These are phyloP conservation scores for Hydriomena furcata DNA, from an alignment of 2,888 invertebrate genomes.

Conservation along the genomic window DNA sequence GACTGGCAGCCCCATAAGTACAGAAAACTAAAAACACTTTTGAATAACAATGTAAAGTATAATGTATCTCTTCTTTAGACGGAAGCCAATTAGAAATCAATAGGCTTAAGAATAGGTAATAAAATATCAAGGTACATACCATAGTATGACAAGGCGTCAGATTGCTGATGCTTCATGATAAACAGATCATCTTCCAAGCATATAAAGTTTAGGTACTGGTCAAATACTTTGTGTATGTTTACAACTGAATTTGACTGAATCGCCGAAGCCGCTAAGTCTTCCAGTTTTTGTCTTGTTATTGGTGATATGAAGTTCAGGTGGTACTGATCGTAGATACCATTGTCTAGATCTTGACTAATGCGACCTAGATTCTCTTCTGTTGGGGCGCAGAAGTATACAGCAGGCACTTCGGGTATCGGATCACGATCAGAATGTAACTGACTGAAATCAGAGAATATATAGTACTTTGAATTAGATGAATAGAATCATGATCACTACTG, in stretches of 20 bases:
- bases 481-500: too few species aligned
- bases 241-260: conserved; percentile 95
- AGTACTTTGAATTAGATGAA: too few species aligned
- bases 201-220: conserved; percentile 99
- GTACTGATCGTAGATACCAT: conserved; percentile 96
- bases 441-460: conserved; percentile 73
- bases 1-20: too few species aligned
- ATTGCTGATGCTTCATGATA: conserved; percentile 95
- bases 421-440: conserved; percentile 94
- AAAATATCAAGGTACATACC: conserved; percentile 85
- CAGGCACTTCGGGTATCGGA: conserved; percentile 99
- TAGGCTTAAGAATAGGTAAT: too few species aligned
- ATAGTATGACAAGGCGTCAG: conserved; percentile 96
- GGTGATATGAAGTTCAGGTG: conserved; percentile 98
- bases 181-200: conserved; percentile 99
- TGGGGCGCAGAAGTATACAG: conserved; percentile 98
- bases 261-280: conserved; percentile 96
- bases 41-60: too few species aligned
- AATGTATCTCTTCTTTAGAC: too few species aligned
- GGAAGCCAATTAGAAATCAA: too few species aligned
- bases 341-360: conserved; percentile 95
- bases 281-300: conserved; percentile 95
- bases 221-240: conserved; percentile 97
- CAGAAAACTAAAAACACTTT: too few species aligned
- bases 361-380: conserved; percentile 97